Evolutionary conservation across 1,140 invertebrate species (phyloP).

Genomic region (Pseudoatta argentina): DNA sequence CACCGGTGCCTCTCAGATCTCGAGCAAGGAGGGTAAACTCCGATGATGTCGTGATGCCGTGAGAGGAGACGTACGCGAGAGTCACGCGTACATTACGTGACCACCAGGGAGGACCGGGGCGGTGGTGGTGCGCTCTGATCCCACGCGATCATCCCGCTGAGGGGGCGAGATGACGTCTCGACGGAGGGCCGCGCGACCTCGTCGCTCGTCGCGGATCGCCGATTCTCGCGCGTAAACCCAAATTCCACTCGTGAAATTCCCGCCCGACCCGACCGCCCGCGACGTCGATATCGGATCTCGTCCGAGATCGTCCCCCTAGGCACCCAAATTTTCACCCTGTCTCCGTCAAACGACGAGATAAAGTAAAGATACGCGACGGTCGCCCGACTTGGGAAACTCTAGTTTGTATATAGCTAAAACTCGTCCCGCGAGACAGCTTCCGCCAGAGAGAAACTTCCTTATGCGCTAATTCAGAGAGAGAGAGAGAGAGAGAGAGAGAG

Average conservation of each 20-base stretch:
- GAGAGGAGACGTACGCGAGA: slow-evolving; percentile 9
- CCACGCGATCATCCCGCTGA: background rate
- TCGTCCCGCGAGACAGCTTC: background rate
- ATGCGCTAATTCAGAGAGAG: background rate
- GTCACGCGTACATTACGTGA: background rate
- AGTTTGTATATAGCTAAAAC: background rate
- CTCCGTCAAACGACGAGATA: background rate
- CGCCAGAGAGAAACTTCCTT: background rate
- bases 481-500: too few relatives aligned
- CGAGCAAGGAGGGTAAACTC: background rate
- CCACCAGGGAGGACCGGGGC: background rate
- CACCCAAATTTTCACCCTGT: background rate
- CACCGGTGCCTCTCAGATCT: background rate
- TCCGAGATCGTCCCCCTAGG: background rate
- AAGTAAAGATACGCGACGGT: background rate
- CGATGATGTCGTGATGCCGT: background rate
- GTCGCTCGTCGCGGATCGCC: slow-evolving; percentile 34
- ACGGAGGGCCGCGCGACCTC: slow-evolving; percentile 3
- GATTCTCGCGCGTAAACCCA: slow-evolving; percentile 46
- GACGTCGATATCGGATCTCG: slow-evolving; percentile 24
- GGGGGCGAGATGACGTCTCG: slow-evolving; percentile 40
- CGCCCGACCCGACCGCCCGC: background rate
- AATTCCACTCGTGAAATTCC: slow-evolving; percentile 21
- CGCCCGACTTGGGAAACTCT: background rate
- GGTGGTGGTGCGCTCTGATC: slow-evolving; percentile 5